phyloP scores from a whole-genome alignment of 1,140 invertebrate species.

The Alviniconcha marisindica region DNA sequence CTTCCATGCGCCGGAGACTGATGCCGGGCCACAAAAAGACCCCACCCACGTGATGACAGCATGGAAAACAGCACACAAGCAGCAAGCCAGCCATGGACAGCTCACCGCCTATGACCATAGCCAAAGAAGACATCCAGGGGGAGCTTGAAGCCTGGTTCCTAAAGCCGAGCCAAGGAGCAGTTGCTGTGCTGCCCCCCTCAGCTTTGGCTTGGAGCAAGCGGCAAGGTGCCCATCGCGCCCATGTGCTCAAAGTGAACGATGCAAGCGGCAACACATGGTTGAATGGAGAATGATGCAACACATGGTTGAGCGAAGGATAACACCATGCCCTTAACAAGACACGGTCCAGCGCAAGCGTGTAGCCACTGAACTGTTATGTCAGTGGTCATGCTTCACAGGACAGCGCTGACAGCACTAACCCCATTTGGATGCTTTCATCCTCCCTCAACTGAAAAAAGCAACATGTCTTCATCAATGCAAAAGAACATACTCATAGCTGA shows the following conservation, averaged over 20 bases:
- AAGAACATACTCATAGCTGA: not conserved
- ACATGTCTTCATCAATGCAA: conserved; percentile 25
- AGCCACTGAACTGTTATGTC: conserved; percentile 10
- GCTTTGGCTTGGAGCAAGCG: no score
- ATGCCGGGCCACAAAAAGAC: no score
- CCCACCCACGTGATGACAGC: no score
- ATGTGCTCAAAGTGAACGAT: not conserved
- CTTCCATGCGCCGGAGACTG: no score
- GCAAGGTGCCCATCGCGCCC: not conserved
- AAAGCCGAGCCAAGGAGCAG: no score
- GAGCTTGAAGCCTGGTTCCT: no score
- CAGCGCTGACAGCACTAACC: conserved; percentile 28
- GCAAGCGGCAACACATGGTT: not conserved
- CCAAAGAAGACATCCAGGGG: no score
- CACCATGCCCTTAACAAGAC: conserved; percentile 11
- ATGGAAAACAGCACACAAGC: no score
- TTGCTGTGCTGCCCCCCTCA: no score
- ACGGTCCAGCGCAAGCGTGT: not conserved
- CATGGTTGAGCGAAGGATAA: not conserved
- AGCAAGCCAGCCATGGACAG: not conserved
- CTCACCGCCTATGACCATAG: not conserved
- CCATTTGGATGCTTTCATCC: conserved; percentile 38
- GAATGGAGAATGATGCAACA: not conserved
- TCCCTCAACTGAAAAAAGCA: conserved; percentile 38
- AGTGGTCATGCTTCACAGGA: conserved; percentile 11